Evolutionary conservation across 2,113 vertebrate species (phyloP), one percentile per base, ranked within the genome.

Genomic region (Oryzias melastigma): DNA sequence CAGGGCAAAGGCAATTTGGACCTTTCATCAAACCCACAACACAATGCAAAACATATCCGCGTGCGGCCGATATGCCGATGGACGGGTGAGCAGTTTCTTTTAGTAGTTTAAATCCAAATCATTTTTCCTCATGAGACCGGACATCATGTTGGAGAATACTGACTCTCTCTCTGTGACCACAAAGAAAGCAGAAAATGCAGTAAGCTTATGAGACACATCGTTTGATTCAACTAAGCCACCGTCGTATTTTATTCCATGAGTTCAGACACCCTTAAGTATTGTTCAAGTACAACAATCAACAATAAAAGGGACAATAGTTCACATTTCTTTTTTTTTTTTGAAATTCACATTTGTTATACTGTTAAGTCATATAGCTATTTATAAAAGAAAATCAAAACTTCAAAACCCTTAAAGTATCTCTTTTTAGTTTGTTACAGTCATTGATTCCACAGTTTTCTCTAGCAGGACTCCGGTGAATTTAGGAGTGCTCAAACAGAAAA

Each of bases 341-440:
- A 80, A 88, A 89, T 90, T 92, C 87, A 93, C 91, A 90, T 91
- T 90, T 90, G 80, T 88, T 88, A 88, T 92, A 91, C 84, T 85
- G 89, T 88, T 90, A 86, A 84, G 85, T 85, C 77, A 88, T 91
- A 90, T 85, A 90, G 79, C 82, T 86, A 90, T 85, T 86, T 87
- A 91, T 87, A 87, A 88, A 88, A 78, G 19, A 80, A 82, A 84
- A 67, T 71, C 71, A 81, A 87, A 85, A 81, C 62, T 78, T 76
- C 77, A 76, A 86, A 91, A 84, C 80, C 85, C 81, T 75, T 87
- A 91, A 91, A 91, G 86, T 86, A 90, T 75, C 75, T 71, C 81
- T 87, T 86, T 75, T 73, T 80, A 77, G 65, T 82, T 87, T 87
- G 86, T 88, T 86, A 91, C 86, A 89, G 85, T 89, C 81, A 74